Evolutionary conservation across 2,888 invertebrate genomes (phyloP).

Genomic region (Perizoma affinitatum): DNA sequence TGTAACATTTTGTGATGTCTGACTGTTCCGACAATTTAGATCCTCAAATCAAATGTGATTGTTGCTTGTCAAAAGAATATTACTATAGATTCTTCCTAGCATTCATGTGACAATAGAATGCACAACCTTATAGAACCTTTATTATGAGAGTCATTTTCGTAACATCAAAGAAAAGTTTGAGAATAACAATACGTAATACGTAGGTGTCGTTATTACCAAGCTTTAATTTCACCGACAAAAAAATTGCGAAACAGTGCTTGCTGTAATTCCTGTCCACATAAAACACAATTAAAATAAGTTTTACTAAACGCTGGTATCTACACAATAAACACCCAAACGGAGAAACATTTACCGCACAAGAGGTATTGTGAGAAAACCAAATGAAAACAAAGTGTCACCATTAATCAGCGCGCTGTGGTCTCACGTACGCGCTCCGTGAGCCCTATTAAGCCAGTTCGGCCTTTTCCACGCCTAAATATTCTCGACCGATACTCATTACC

Average conservation of each 20-base stretch:
- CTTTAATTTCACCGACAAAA: too few relatives aligned
- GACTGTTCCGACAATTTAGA: too few relatives aligned
- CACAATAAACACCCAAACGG: slow-evolving; percentile 25
- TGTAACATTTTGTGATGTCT: slow-evolving; percentile 1
- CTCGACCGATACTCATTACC: slow-evolving; percentile 44
- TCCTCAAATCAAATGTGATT: too few relatives aligned
- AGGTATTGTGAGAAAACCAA: slow-evolving; percentile 48
- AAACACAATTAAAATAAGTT: slow-evolving; percentile 25
- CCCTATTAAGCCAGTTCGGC: slow-evolving; percentile 39
- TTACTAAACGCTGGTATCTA: not conserved
- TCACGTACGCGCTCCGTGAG: slow-evolving; percentile 50
- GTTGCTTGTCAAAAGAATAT: too few relatives aligned
- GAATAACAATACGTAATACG: too few relatives aligned
- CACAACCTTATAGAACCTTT: too few relatives aligned
- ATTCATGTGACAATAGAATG: too few relatives aligned
- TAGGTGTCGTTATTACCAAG: too few relatives aligned
- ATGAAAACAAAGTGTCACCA: slow-evolving; percentile 67
- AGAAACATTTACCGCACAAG: slow-evolving; percentile 19
- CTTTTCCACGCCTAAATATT: slow-evolving; percentile 42
- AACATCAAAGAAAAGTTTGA: too few relatives aligned
- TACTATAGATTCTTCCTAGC: too few relatives aligned
- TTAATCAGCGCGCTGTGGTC: slow-evolving; percentile 61
- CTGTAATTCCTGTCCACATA: not conserved
- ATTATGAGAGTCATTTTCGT: too few relatives aligned
- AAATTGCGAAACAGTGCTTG: too few relatives aligned